Evolutionary conservation across 2,888 invertebrate genomes (phyloP).

Genomic region (Zygogramma bicolorata): DNA sequence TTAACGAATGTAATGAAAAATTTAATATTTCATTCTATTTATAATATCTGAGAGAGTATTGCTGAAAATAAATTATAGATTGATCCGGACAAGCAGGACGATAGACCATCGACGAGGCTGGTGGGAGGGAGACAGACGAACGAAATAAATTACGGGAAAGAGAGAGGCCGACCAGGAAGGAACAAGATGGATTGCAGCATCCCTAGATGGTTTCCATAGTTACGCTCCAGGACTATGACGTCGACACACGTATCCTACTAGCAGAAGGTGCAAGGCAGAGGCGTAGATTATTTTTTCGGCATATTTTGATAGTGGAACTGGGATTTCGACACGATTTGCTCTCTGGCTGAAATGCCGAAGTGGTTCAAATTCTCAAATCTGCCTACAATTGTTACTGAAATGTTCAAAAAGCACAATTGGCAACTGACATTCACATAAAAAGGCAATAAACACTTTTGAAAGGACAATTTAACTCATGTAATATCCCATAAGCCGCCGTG

Average conservation of each 20-base stretch:
- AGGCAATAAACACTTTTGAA: too few species aligned
- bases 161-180: conserved; percentile 55
- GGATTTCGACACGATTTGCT: too few species aligned
- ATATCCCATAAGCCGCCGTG: too few species aligned
- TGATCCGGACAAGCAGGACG: conserved; percentile 52
- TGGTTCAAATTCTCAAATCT: too few species aligned
- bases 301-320: too few species aligned
- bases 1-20: conserved; percentile 52
- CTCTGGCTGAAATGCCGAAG: too few species aligned
- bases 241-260: conserved; percentile 58
- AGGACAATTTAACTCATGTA: too few species aligned
- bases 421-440: too few species aligned
- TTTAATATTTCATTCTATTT: conserved; percentile 57
- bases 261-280: conserved; percentile 51
- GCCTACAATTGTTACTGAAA: too few species aligned
- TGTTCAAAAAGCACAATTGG: too few species aligned
- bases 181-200: conserved; percentile 63
- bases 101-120: conserved; percentile 35
- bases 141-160: conserved; percentile 61
- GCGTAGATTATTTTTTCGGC: conserved; percentile 21
- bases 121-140: conserved; percentile 51
- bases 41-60: conserved; percentile 52
- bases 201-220: conserved; percentile 65
- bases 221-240: conserved; percentile 62
- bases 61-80: conserved; percentile 63